phyloP scores from a whole-genome alignment of 1,140 invertebrate species.

The Elymnias hypermnestra region DNA sequence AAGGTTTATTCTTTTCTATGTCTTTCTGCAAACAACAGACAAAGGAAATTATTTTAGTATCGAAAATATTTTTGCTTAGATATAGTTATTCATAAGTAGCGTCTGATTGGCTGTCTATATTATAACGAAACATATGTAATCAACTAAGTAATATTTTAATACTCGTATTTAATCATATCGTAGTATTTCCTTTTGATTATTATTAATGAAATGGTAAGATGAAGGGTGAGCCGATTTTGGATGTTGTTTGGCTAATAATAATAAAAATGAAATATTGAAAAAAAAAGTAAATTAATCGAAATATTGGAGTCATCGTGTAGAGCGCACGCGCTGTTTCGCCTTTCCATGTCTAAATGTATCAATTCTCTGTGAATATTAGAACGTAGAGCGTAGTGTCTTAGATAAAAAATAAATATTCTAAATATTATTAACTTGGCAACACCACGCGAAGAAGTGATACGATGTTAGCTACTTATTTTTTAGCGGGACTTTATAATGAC shows the following conservation, averaged over 20 bases:
- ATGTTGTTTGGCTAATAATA: slow-evolving; percentile 23
- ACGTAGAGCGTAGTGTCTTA: slow-evolving; percentile 69
- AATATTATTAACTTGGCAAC: slow-evolving; percentile 65
- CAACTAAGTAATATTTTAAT: slow-evolving; percentile 11
- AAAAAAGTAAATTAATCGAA: slow-evolving; percentile 10
- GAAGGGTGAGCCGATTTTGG: slow-evolving; percentile 8
- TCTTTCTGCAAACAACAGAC: slow-evolving; percentile 19
- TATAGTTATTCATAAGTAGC: slow-evolving; percentile 29
- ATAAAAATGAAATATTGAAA: too few relatives aligned
- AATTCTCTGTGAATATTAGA: slow-evolving; percentile 71
- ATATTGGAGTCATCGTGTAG: slow-evolving; percentile 44
- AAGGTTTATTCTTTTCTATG: slow-evolving; percentile 8
- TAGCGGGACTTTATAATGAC: slow-evolving; percentile 44
- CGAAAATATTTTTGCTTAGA: slow-evolving; percentile 30
- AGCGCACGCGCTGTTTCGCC: slow-evolving; percentile 60
- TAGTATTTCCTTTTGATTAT: slow-evolving; percentile 5
- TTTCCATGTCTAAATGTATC: slow-evolving; percentile 64
- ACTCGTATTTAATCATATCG: slow-evolving; percentile 10
- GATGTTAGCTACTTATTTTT: slow-evolving; percentile 65
- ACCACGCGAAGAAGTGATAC: slow-evolving; percentile 72
- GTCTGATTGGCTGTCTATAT: slow-evolving; percentile 48
- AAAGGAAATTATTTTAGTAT: slow-evolving; percentile 23
- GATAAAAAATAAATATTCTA: slow-evolving; percentile 70
- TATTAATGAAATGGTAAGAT: neutral
- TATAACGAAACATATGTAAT: slow-evolving; percentile 20